Evolutionary conservation across 1,140 invertebrate genomes (phyloP), one percentile per base, ranked within the genome.

Genomic region (Myzus persicae): DNA sequence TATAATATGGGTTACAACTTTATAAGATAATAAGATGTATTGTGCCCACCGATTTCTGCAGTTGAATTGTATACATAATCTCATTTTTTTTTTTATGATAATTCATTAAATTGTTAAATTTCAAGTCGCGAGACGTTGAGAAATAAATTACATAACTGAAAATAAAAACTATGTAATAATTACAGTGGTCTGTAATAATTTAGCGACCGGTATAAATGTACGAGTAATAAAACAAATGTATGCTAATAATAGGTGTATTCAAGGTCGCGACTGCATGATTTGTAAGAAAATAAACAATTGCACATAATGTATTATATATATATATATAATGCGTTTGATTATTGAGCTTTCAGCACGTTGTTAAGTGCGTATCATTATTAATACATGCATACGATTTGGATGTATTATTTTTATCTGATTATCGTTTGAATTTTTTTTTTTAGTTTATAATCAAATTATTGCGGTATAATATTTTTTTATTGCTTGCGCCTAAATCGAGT

Each of bases 391-490:
- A 76, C n/a, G 31, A 76, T 76, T 76, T 76, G 59, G 31, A n/a
- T 76, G 59, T n/a, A 76, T n/a, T 18, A 3, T n/a, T 76, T 76
- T 76, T 76, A 76, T 76, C 31, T n/a, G 5, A 76, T 76, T 76
- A n/a, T 20, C 31, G 59, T 76, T 48, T n/a, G 59, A 3, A n/a
- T 31, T 67, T 67, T 67, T 31, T 67, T 67, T 67, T n/a, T 67
- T 67, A 14, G 14, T 36, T 76, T 76, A 76, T 76, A 31, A 76
- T 76, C 31, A n/a, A 76, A 76, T 76, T n/a, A n/a, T 76, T 76
- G 59, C 59, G 59, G 59, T 76, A 20, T 76, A 76, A n/a, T 76
- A n/a, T n/a, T 36, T 76, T 67, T 76, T 76, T 76, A 76, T 76
- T 76, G n/a, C n/a, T 76, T 76, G n/a, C n/a, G 14, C 59, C n/a